Evolutionary conservation across 2,888 invertebrate species (phyloP).

Genomic region (Melitaea athalia): DNA sequence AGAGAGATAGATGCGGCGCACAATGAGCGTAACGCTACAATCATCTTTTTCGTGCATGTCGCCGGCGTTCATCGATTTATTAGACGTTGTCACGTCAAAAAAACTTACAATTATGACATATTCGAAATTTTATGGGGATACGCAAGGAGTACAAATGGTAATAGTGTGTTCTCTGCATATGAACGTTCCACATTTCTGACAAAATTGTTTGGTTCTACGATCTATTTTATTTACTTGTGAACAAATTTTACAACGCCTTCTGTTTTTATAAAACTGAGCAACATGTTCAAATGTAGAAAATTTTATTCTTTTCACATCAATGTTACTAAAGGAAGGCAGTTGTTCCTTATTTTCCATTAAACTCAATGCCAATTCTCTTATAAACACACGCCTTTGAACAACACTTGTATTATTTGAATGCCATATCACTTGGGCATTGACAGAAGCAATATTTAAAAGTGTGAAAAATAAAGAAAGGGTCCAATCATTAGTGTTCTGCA

Average conservation of each 20-base stretch:
- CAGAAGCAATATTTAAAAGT: constrained; percentile 68
- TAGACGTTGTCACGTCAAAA: too few relatives aligned
- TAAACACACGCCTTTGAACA: constrained; percentile 62
- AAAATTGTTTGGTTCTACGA: constrained; percentile 63
- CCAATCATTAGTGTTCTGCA: constrained; percentile 74
- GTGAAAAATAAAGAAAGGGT: constrained; percentile 69
- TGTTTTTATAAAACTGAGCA: constrained; percentile 45
- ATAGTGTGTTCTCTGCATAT: constrained; percentile 71
- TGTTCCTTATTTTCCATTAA: constrained; percentile 53
- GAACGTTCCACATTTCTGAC: constrained; percentile 62
- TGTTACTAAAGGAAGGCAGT: constrained; percentile 36
- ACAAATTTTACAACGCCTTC: constrained; percentile 64
- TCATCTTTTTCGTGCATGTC: too few relatives aligned
- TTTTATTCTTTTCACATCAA: constrained; percentile 42
- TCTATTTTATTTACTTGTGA: constrained; percentile 58
- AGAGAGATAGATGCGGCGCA: too few relatives aligned
- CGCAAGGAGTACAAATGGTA: constrained; percentile 60
- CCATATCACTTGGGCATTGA: constrained; percentile 76
- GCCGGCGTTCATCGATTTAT: too few relatives aligned
- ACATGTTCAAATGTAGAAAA: constrained; percentile 34
- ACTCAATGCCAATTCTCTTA: constrained; percentile 63
- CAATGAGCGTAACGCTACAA: too few relatives aligned
- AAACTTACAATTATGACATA: neutral
- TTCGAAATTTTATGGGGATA: constrained; percentile 18
- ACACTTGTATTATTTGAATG: constrained; percentile 51